Percentiles rank a stretch among this genome's conserved stretches.
phyloP scores from a whole-genome alignment of 2,888 invertebrate species.

The Drosophila barbarae region DNA sequence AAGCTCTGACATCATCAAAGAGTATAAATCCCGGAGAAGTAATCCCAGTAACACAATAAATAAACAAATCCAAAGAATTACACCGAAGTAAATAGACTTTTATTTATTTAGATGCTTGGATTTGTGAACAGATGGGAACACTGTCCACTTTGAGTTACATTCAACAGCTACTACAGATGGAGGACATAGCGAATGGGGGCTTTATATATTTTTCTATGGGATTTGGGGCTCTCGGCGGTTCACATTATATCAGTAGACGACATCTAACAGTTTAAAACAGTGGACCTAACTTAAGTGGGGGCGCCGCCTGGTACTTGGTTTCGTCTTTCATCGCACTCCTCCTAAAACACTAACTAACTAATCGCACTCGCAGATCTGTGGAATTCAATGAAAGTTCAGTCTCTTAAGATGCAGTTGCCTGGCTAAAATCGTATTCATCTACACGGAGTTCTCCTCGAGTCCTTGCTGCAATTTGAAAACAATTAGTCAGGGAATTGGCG shows the following conservation, averaged over 20 bases:
- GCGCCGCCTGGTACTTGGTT: slow-evolving; percentile 31
- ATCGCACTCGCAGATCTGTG: slow-evolving; percentile 31
- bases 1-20: slow-evolving; percentile 18
- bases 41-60: neutral
- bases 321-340: slow-evolving; percentile 17
- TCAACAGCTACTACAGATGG: slow-evolving; percentile 23
- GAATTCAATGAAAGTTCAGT: slow-evolving; percentile 62
- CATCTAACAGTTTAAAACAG: slow-evolving; percentile 61
- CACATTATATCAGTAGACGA: slow-evolving; percentile 31
- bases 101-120: slow-evolving; percentile 55
- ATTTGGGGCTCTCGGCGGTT: slow-evolving; percentile 4
- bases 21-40: neutral
- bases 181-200: neutral
- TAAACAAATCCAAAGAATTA: slow-evolving; percentile 30
- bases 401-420: slow-evolving; percentile 67
- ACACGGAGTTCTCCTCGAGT: slow-evolving; percentile 79
- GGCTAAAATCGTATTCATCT: slow-evolving; percentile 46
- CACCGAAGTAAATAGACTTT: slow-evolving; percentile 61
- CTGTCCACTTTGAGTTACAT: slow-evolving; percentile 35
- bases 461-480: slow-evolving; percentile 68
- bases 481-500: slow-evolving; percentile 5
- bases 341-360: slow-evolving; percentile 25
- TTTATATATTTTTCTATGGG: neutral
- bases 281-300: slow-evolving; percentile 22
- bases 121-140: slow-evolving; percentile 18